These are phyloP conservation scores for Corythucha ciliata DNA, from an alignment of 2,888 invertebrate species.

Conservation along the genomic window DNA sequence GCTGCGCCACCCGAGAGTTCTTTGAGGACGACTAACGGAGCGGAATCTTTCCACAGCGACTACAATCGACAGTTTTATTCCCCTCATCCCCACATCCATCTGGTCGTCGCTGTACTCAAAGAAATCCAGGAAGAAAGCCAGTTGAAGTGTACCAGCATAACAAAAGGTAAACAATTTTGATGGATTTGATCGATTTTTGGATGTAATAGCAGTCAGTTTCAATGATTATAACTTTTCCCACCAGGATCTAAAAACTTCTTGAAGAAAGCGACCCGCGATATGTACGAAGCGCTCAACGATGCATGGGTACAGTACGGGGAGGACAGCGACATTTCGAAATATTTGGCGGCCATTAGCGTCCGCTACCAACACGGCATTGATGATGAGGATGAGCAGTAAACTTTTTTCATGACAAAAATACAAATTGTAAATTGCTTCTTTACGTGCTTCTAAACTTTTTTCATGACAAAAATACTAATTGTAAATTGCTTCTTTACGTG, in stretches of 20 bases:
- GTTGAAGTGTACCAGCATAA: neutral
- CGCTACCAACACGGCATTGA: slow-evolving; percentile 6
- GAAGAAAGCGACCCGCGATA: neutral
- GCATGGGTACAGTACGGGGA: slow-evolving; percentile 6
- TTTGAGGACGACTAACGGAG: slow-evolving; percentile 7
- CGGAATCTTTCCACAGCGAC: slow-evolving; percentile 5
- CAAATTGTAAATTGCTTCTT: too few relatives aligned
- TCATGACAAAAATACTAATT: too few relatives aligned
- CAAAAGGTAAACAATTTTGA: neutral
- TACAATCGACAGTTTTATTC: slow-evolving; percentile 12
- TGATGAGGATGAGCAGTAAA: too few relatives aligned
- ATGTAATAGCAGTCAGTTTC: neutral
- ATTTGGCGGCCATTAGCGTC: slow-evolving; percentile 1
- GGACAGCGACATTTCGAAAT: slow-evolving; percentile 3
- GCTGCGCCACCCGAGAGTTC: slow-evolving; percentile 4
- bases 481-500: too few relatives aligned
- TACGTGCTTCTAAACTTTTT: too few relatives aligned
- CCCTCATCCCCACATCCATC: slow-evolving; percentile 6
- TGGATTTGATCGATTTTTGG: neutral
- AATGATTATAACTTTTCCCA: neutral
- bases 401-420: too few relatives aligned
- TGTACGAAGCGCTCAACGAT: slow-evolving; percentile 1
- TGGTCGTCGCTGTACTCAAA: slow-evolving; percentile 3
- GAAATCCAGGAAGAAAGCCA: slow-evolving; percentile 3
- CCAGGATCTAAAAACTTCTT: slow-evolving; percentile 4